Evolutionary conservation across 2,797 vertebrate species (phyloP), one percentile per base, ranked within the genome.

Genomic region (Scomberomorus guttatus): DNA sequence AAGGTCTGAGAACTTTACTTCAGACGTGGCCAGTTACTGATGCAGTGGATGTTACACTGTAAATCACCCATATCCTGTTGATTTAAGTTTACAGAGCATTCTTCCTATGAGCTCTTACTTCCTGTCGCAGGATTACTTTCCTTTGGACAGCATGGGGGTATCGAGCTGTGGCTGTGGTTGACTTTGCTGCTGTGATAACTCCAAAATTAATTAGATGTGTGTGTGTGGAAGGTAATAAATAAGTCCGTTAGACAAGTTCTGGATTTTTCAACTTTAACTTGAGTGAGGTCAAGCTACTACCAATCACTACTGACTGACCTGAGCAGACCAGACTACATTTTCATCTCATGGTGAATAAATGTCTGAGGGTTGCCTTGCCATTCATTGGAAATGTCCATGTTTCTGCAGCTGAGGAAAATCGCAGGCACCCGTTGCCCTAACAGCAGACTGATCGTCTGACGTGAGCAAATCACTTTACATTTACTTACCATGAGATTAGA

Each of bases 21-120:
- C 56, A 82, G 76, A 59, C 54, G 14, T 60, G 57, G 75, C 59
- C 11, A 27, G 52, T 52, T 12, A 6, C 25, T 77, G 58, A 75
- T 51, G 42, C 44, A 46, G 48, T 81, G 80, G 72, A 90, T 58
- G 71, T 61, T 76, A 34, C 55, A 54, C 58, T 67, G 62, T 82
- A 83, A 89, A 90, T 92, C 64, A 88, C 54, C 70, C 63, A 27
- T 63, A 76, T 92, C 90, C 91, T 93, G 89, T 90, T 89, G 91
- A 87, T 85, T 84, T 87, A 87, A 82, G 61, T 77, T 65, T 69
- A 78, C 79, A 81, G 83, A 81, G 58, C 73, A 59, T 67, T 82
- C 81, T 89, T 90, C 90, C 86, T 80, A 87, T 87, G 80, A 89
- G 84, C 76, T 77, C 48, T 50, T 52, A 51, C 89, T 87, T 93